A percentile compares a stretch with the other conserved stretches of the same genome.
These are phyloP conservation scores for Calyptommatus sinebrachiatus DNA, from an alignment of 2,113 vertebrate genomes.

Conservation along the genomic window DNA sequence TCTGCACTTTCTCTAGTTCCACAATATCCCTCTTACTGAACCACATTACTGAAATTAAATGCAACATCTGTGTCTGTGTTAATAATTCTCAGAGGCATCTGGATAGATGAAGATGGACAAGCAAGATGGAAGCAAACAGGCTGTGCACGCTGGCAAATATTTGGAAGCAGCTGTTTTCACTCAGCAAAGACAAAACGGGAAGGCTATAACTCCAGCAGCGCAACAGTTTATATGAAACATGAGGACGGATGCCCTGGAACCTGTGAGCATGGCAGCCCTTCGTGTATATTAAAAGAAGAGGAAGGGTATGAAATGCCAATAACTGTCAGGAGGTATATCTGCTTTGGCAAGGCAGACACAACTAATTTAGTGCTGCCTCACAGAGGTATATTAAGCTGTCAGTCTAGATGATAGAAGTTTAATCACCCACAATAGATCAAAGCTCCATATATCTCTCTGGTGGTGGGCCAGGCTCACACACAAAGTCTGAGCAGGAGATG, in stretches of 20 bases:
- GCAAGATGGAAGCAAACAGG: not conserved
- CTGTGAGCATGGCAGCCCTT: conserved; percentile 6
- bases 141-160: not conserved
- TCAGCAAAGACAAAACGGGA: not conserved
- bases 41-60: conserved; percentile 12
- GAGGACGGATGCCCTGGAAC: conserved; percentile 9
- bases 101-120: conserved; percentile 9
- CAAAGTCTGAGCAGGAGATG: not conserved
- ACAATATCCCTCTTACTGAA: no score
- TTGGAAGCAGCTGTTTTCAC: conserved; percentile 32
- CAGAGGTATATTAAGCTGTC: conserved; percentile 62
- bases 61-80: conserved; percentile 8
- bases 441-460: conserved; percentile 7
- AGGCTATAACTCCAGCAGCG: conserved; percentile 18
- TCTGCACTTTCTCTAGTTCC: no score
- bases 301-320: conserved; percentile 8
- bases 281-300: not conserved
- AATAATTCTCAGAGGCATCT: conserved; percentile 7
- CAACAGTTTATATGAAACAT: not conserved
- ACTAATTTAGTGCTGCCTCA: conserved; percentile 41
- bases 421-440: conserved; percentile 60
- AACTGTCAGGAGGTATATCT: conserved; percentile 61
- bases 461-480: not conserved
- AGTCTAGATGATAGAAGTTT: conserved; percentile 57
- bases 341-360: conserved; percentile 60